A percentile compares a stretch with the other conserved stretches of the same genome.
Conservation (phyloP, 2,797 vertebrate genomes). For the Falco concolor region DNA sequence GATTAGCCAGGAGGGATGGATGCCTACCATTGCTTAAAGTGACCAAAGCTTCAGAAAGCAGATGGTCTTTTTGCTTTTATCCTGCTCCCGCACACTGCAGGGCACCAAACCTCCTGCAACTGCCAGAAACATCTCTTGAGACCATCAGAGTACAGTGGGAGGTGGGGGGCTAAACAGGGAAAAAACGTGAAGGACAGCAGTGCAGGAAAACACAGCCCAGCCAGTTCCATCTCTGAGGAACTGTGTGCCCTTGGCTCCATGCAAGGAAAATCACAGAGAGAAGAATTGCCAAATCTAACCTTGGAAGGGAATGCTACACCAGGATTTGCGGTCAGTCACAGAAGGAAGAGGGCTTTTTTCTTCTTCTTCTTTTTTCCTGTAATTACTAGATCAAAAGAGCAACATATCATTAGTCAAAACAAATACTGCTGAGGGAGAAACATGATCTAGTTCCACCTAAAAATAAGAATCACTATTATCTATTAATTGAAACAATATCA, state of each 20-base stretch:
- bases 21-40: background rate
- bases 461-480: background rate
- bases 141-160: background rate
- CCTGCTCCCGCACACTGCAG: background rate
- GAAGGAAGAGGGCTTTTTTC: background rate
- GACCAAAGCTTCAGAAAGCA: background rate
- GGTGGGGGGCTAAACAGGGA: background rate
- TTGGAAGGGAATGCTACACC: background rate
- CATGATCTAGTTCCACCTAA: background rate
- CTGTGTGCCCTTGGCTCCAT: rapidly evolving
- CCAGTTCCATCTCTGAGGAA: background rate
- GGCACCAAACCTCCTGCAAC: background rate
- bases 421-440: background rate
- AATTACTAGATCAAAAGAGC: background rate
- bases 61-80: background rate
- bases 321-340: background rate
- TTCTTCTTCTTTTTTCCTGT: background rate
- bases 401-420: background rate
- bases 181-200: background rate
- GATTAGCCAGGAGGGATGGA: background rate
- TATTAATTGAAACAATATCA: background rate
- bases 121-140: background rate
- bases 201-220: background rate
- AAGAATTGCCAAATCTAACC: background rate
- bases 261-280: background rate